Base-by-base conservation (phyloP, 2,113 vertebrate species). In the Passerina amoena region DNA sequence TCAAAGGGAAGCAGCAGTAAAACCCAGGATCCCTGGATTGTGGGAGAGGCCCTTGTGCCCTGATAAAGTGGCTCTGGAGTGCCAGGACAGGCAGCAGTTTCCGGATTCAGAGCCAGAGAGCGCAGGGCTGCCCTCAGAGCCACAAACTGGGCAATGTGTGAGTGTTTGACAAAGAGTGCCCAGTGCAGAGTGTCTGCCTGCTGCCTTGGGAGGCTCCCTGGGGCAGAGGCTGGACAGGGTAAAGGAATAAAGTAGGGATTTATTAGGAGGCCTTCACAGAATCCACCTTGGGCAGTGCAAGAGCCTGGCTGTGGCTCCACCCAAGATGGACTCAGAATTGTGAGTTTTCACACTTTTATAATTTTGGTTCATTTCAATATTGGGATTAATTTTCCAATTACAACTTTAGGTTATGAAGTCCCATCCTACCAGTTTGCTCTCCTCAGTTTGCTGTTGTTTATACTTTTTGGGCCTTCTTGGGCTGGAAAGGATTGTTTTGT, bases 61-160 rank as follows among this genome's bases (percentile, higher is more conserved):
- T 47, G 11, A 14, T 42, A 3, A 22, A 21, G 45, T 18, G 27
- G 35, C 48, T 86, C 66, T 54, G 33, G 4, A 14, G 30, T 45
- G 59, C 37, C 35, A 23, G 63, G 56, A 10, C 0, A 0, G 2
- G 69, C 21, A 66, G 48, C 3, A 3, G 15, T 44, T 21, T 50
- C n/a, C 2, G 0, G 10, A 21, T 78, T 16, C 44, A 10, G n/a
- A 11, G 35, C n/a, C 6, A 18, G 35, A 37, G 33, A 37, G 31
- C 9, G 5, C 37, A 14, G 1, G 4, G 33, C 57, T 69, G 56
- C 35, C 45, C 0, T 21, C 19, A 56, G 50, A 13, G 11, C 12
- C 24, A 30, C 64, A 2, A 37, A 21, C 15, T 4, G 61, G 38
- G 31, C 2, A 14, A 23, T 7, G 28, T 35, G 35, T 12, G 20